These are phyloP conservation scores for Listronotus bonariensis DNA, from an alignment of 1,140 invertebrate species.

Conservation along the genomic window DNA sequence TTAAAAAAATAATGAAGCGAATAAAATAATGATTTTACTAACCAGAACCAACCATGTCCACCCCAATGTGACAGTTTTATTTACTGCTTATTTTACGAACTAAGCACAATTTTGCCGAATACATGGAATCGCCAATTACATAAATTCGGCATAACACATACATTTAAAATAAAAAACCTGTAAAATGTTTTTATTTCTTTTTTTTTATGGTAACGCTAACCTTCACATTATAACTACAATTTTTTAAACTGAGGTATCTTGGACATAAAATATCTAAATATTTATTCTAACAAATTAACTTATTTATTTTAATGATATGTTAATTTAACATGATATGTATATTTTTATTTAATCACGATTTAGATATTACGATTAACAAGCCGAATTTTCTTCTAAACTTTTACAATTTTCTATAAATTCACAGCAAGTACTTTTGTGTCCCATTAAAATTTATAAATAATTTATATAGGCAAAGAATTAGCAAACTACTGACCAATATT, in stretches of 20 bases:
- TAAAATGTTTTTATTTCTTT: too few species aligned
- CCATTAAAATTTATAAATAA: constrained; percentile 8
- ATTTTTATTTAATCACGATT: background rate
- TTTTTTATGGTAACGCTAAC: too few species aligned
- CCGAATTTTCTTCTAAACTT: background rate
- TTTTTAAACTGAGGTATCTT: constrained; percentile 10
- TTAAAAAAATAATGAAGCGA: too few species aligned
- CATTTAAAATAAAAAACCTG: too few species aligned
- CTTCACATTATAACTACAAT: background rate
- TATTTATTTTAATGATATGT: background rate
- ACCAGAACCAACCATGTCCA: too few species aligned
- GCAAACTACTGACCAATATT: background rate
- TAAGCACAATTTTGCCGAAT: too few species aligned
- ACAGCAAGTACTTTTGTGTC: constrained; percentile 15
- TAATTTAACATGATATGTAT: constrained; percentile 1
- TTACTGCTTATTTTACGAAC: too few species aligned
- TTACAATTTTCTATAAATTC: constrained; percentile 7
- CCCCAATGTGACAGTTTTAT: too few species aligned
- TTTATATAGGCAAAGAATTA: background rate
- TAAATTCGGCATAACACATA: too few species aligned
- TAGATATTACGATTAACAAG: background rate
- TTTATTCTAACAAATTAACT: background rate
- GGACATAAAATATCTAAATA: constrained; percentile 11
- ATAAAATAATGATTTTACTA: too few species aligned
- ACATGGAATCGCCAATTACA: too few species aligned